These are phyloP conservation scores for Pseudochirops cupreus DNA, from an alignment of 2,797 vertebrate genomes.

Conservation along the genomic window DNA sequence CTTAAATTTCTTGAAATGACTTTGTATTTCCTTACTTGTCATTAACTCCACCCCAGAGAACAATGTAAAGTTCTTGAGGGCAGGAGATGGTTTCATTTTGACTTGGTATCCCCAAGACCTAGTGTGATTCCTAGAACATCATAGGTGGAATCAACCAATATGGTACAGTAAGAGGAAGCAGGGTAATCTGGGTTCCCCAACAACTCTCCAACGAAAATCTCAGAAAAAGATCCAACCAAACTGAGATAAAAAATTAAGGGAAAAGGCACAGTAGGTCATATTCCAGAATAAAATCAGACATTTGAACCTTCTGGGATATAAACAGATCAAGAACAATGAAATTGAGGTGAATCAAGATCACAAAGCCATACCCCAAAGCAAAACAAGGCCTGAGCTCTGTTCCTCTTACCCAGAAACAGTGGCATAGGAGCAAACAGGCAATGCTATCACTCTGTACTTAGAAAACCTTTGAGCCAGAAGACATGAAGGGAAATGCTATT, in stretches of 20 bases:
- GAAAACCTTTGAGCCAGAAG: not conserved
- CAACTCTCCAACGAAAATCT: not conserved
- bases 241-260: not conserved
- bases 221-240: not conserved
- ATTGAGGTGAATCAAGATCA: not conserved
- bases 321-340: not conserved
- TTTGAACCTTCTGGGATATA: not conserved
- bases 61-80: too few species aligned
- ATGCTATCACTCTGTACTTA: not conserved
- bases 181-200: not conserved
- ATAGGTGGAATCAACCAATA: not conserved
- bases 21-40: too few species aligned
- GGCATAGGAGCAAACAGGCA: not conserved
- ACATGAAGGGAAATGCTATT: not conserved
- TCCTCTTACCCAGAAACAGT: too few species aligned
- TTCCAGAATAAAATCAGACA: not conserved
- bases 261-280: not conserved
- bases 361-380: not conserved
- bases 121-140: too few species aligned
- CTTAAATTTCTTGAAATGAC: too few species aligned
- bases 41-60: too few species aligned
- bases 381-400: not conserved
- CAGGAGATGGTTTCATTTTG: too few species aligned
- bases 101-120: too few species aligned
- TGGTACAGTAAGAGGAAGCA: not conserved